Evolutionary conservation across 2,797 vertebrate species (phyloP).

Genomic region (Urosaurus nigricauda): DNA sequence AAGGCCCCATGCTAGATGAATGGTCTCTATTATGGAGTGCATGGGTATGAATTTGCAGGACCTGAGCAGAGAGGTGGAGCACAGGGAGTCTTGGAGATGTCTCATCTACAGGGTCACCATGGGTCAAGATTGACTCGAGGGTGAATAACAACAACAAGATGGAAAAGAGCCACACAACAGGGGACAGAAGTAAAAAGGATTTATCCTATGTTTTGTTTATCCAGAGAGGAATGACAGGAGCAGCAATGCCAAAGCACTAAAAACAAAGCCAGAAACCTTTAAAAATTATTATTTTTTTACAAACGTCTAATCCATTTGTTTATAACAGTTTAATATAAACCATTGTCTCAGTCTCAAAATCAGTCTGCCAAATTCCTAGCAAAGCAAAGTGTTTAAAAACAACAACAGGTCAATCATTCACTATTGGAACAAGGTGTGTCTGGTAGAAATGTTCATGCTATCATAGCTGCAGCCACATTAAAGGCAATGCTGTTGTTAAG

Average conservation of each 20-base stretch:
- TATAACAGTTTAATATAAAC: not conserved
- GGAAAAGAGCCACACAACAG: not conserved
- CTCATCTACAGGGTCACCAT: too few species aligned
- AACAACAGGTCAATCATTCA: conserved; percentile 46
- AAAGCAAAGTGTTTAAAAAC: not conserved
- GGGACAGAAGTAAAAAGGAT: not conserved
- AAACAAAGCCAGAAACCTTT: not conserved
- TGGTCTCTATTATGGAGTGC: too few species aligned
- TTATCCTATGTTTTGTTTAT: not conserved
- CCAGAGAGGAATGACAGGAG: not conserved
- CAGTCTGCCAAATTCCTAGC: conserved; percentile 49
- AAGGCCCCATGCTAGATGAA: too few species aligned
- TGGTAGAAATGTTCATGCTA: conserved; percentile 61
- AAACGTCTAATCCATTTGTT: not conserved
- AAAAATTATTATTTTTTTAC: too few species aligned
- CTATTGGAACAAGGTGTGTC: conserved; percentile 48
- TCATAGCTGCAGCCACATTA: conserved; percentile 39
- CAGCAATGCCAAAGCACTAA: not conserved
- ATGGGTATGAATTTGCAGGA: too few species aligned
- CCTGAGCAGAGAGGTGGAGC: too few species aligned
- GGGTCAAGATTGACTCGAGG: too few species aligned
- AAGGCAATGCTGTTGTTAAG: conserved; percentile 54
- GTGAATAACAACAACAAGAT: too few species aligned
- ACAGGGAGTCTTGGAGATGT: too few species aligned
- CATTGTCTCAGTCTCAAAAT: not conserved